phyloP scores from a whole-genome alignment of 2,113 vertebrate species.

The Bambusicola thoracicus region DNA sequence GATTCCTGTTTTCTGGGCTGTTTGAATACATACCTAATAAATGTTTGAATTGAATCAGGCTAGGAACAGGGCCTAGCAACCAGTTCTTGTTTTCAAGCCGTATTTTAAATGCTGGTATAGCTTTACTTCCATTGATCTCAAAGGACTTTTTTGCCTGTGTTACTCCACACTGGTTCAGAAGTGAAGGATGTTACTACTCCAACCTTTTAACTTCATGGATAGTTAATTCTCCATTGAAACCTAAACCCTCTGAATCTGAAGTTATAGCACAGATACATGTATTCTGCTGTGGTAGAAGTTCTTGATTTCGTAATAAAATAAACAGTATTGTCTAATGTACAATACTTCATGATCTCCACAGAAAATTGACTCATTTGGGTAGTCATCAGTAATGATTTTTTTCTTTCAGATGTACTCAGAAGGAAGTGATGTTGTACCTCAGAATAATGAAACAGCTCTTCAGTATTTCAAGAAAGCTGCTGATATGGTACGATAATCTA shows the following conservation, averaged over 20 bases:
- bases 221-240: background rate
- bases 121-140: too few species aligned
- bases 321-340: background rate
- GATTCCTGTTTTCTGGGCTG: too few species aligned
- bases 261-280: background rate
- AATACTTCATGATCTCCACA: background rate
- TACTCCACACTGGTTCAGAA: background rate
- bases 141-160: background rate
- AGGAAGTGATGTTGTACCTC: slow-evolving; percentile 91
- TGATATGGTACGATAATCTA: slow-evolving; percentile 85
- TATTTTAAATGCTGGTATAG: too few species aligned
- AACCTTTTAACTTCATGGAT: background rate
- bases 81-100: too few species aligned
- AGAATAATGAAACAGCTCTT: slow-evolving; percentile 96
- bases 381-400: background rate
- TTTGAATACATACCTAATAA: too few species aligned
- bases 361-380: background rate
- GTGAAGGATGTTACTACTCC: background rate
- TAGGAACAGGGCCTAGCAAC: too few species aligned
- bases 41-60: too few species aligned
- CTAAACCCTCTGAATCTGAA: background rate
- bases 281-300: background rate
- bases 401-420: slow-evolving; percentile 95
- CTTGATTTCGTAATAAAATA: background rate
- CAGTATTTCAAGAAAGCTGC: slow-evolving; percentile 98